Conservation (phyloP, 2,797 vertebrate genomes). For the Rhincodon typus region DNA sequence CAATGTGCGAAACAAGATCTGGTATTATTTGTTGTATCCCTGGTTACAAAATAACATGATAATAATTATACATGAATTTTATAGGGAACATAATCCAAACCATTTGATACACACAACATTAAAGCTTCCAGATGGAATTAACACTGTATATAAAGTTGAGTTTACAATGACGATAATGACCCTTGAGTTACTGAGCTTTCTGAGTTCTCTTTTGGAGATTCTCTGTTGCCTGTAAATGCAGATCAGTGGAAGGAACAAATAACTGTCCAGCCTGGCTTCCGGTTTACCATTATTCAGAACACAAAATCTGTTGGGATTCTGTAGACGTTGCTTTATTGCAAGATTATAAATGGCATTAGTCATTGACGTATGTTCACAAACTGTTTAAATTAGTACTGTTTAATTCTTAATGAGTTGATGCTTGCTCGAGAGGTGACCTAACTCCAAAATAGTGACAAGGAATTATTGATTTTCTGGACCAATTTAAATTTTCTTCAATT, state of each 20-base stretch:
- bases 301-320: background rate
- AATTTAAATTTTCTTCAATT: background rate
- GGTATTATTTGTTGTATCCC: background rate
- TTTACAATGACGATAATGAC: constrained; percentile 8
- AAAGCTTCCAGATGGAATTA: background rate
- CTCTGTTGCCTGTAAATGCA: background rate
- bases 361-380: background rate
- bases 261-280: background rate
- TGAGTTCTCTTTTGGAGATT: background rate
- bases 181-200: constrained; percentile 10
- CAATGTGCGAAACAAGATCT: background rate
- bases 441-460: background rate
- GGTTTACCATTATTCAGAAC: background rate
- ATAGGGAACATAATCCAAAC: background rate
- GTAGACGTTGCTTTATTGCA: background rate
- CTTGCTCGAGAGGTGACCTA: background rate
- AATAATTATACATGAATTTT: background rate
- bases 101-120: background rate
- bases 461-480: background rate
- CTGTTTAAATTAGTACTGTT: background rate
- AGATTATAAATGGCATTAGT: background rate
- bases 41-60: background rate
- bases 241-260: background rate
- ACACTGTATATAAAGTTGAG: constrained; percentile 14
- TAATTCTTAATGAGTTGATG: background rate